Evolutionary conservation across 2,113 vertebrate genomes (phyloP), one percentile per base, ranked within the genome.

Genomic region (Semicossyphus pulcher): DNA sequence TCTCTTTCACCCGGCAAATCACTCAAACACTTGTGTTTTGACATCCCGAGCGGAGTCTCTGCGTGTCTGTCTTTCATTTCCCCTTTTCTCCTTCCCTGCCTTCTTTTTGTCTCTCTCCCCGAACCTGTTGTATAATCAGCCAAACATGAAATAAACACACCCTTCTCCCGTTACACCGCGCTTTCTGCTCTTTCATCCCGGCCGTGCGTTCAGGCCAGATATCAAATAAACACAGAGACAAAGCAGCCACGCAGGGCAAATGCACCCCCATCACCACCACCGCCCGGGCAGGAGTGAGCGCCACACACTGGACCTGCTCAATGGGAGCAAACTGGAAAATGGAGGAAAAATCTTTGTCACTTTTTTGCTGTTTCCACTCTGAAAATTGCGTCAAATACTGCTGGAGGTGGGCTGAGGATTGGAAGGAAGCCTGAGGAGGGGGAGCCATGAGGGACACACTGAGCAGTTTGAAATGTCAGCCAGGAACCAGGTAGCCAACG

Each of bases 191-290:
- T 84, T 85, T 83, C 73, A 76, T 76, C 62, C 68, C 58, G 51
- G 41, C 39, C 16, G 21, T 21, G 57, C 5, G 10, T 49, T 77
- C 42, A 78, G 61, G 76, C 59, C 79, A 66, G 67, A 83, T 87
- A 84, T 78, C 76, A 86, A 90, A 88, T 73, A 83, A 85, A 86
- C 81, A 88, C 57, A 18, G 26, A 70, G 69, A 80, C 56, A 77
- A 84, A 89, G 80, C 78, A 25, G 53, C 56, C 67, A 39, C 47
- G 47, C 57, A 41, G 14, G 41, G 63, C 62, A 74, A 36, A 12
- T 14, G 0, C 11, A 25, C 6, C 26, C 39, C 47, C 3, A 49
- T 31, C 32, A 12, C 41, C 10, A 5, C 41, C 9, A 57, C 36
- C 79, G 65, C 65, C 80, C 62, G 59, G 57, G 31, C 52, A 20